Evolutionary conservation across 2,888 invertebrate species (phyloP).

Genomic region (Coleophora flavipennella): DNA sequence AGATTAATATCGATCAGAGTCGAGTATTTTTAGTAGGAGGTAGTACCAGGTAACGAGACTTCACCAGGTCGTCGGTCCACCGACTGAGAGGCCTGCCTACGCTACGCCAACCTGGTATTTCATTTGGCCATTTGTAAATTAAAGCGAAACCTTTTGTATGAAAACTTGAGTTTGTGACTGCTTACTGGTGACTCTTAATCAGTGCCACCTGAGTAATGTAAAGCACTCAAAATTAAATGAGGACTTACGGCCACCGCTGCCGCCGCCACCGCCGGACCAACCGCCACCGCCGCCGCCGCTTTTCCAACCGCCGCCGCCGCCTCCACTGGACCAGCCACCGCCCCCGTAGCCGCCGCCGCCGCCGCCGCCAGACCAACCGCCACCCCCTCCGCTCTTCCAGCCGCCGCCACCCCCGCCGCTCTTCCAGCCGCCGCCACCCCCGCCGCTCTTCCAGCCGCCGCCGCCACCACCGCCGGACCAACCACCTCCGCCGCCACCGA

Average conservation of each 20-base stretch:
- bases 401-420: slow-evolving; percentile 31
- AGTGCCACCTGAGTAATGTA: too few species aligned
- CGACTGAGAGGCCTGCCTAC: too few species aligned
- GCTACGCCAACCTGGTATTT: too few species aligned
- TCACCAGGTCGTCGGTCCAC: too few species aligned
- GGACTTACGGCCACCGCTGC: slow-evolving; percentile 27
- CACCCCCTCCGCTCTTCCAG: slow-evolving; percentile 26
- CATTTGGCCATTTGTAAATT: too few species aligned
- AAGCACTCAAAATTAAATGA: too few species aligned
- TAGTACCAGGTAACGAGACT: too few species aligned
- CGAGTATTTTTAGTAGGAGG: too few species aligned
- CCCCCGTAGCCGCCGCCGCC: slow-evolving; percentile 33
- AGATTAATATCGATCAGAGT: too few species aligned
- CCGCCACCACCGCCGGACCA: slow-evolving; percentile 21
- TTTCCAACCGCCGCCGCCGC: slow-evolving; percentile 30
- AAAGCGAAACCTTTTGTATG: too few species aligned
- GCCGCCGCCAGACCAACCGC: slow-evolving; percentile 28
- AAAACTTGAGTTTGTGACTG: too few species aligned
- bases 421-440: slow-evolving; percentile 22
- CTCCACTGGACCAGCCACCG: slow-evolving; percentile 25
- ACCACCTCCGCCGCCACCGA: slow-evolving; percentile 32
- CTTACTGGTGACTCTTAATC: too few species aligned
- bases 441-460: slow-evolving; percentile 25
- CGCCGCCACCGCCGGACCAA: slow-evolving; percentile 17
- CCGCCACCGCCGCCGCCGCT: slow-evolving; percentile 20